Evolutionary conservation across 53 echinoderm and acorn worm species (phyloP).

Genomic region (Patiria pectinifera): DNA sequence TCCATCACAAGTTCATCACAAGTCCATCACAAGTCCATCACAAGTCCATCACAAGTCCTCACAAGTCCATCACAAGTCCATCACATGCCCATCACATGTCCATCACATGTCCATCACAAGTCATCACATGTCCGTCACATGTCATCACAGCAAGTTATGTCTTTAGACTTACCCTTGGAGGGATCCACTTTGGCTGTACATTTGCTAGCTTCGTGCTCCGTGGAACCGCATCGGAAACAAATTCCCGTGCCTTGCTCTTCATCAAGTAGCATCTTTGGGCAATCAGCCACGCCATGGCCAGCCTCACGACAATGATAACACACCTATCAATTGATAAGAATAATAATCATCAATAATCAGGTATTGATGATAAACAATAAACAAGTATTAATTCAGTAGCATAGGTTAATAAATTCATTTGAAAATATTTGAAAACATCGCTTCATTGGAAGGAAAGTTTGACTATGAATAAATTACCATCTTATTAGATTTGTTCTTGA

Average conservation of each 20-base stretch:
- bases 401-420: background rate
- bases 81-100: background rate
- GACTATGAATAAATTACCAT: constrained; percentile 30
- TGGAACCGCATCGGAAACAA: constrained; percentile 86
- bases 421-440: background rate
- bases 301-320: constrained; percentile 90
- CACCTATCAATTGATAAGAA: constrained; percentile 53
- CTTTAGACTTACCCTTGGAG: background rate
- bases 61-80: background rate
- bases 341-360: background rate
- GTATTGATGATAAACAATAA: background rate
- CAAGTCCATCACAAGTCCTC: too few relatives aligned
- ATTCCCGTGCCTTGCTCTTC: constrained; percentile 85
- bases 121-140: too few relatives aligned
- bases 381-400: background rate
- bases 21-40: too few relatives aligned
- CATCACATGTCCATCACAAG: too few relatives aligned
- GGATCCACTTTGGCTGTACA: constrained; percentile 78
- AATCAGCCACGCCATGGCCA: constrained; percentile 87
- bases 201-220: constrained; percentile 76
- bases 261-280: constrained; percentile 70
- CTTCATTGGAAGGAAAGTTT: background rate
- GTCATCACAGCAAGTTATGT: background rate
- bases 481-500: constrained; percentile 66
- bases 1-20: too few relatives aligned